Conservation (phyloP, 2,888 invertebrate species). For the Morpho achilles region DNA sequence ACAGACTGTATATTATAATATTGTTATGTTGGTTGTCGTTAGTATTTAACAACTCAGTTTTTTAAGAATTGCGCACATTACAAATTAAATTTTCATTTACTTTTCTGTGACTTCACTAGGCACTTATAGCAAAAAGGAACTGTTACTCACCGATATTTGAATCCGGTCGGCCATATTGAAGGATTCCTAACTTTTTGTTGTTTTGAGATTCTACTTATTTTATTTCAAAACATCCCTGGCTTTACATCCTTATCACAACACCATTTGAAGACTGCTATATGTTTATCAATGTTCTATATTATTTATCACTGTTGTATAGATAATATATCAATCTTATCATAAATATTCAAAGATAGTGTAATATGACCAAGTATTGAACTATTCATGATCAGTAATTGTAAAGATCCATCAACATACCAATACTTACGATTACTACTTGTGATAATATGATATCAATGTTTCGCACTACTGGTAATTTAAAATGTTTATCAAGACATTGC, state of each 20-base stretch:
- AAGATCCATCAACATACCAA: not conserved
- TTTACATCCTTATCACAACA: constrained; percentile 40
- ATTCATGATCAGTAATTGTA: constrained; percentile 15
- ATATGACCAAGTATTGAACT: constrained; percentile 22
- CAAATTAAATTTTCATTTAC: no score
- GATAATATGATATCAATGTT: no score
- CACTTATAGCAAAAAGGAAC: not conserved
- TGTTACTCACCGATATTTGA: constrained; percentile 57
- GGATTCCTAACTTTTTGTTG: constrained; percentile 12
- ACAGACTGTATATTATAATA: no score
- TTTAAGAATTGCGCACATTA: no score
- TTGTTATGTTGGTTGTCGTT: no score
- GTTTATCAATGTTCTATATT: constrained; percentile 54
- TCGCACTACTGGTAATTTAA: no score
- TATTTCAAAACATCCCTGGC: constrained; percentile 32
- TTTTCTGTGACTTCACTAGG: no score
- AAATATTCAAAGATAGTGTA: constrained; percentile 48
- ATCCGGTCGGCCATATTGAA: constrained; percentile 56
- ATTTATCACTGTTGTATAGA: constrained; percentile 54
- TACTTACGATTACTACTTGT: no score
- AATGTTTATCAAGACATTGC: no score
- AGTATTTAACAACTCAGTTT: no score
- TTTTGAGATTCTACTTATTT: constrained; percentile 51
- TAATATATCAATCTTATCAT: constrained; percentile 33
- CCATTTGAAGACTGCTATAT: constrained; percentile 44